These are phyloP conservation scores for Pluvianellus socialis DNA, from an alignment of 2,113 vertebrate genomes.

Conservation along the genomic window DNA sequence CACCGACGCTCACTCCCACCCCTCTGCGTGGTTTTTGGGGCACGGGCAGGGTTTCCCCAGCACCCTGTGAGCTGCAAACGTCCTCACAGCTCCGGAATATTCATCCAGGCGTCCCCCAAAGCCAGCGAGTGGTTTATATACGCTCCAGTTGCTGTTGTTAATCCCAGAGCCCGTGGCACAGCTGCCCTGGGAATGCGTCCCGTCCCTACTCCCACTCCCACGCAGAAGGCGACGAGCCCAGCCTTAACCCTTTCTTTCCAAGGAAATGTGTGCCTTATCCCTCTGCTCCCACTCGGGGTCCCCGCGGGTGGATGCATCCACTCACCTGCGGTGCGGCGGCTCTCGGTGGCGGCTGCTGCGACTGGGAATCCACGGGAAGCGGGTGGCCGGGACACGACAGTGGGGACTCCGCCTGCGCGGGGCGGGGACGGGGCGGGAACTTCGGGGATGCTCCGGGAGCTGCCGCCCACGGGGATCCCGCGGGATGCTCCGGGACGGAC, in stretches of 20 bases:
- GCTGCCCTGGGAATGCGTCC: neutral
- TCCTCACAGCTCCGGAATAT: rapidly evolving
- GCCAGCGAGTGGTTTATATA: rapidly evolving
- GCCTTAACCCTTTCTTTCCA: rapidly evolving
- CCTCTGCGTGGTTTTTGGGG: neutral
- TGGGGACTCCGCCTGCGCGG: neutral
- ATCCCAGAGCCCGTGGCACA: neutral
- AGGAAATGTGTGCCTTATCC: rapidly evolving
- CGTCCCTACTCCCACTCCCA: neutral
- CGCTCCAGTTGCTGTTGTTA: neutral
- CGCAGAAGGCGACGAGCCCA: rapidly evolving
- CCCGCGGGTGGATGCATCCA: neutral
- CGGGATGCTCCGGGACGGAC: neutral
- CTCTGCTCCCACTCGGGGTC: neutral
- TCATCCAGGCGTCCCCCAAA: rapidly evolving
- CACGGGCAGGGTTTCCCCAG: rapidly evolving
- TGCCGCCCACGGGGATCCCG: neutral
- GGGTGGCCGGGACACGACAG: neutral
- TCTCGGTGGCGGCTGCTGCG: neutral
- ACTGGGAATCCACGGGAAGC: neutral
- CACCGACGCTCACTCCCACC: rapidly evolving
- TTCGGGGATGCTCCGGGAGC: neutral
- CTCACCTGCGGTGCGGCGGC: neutral
- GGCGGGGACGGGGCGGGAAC: neutral
- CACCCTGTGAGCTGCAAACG: rapidly evolving